A percentile compares a stretch with the other conserved stretches of the same genome.
phyloP scores from a whole-genome alignment of 2,797 vertebrate genomes.

The Ctenopoma kingsleyae region DNA sequence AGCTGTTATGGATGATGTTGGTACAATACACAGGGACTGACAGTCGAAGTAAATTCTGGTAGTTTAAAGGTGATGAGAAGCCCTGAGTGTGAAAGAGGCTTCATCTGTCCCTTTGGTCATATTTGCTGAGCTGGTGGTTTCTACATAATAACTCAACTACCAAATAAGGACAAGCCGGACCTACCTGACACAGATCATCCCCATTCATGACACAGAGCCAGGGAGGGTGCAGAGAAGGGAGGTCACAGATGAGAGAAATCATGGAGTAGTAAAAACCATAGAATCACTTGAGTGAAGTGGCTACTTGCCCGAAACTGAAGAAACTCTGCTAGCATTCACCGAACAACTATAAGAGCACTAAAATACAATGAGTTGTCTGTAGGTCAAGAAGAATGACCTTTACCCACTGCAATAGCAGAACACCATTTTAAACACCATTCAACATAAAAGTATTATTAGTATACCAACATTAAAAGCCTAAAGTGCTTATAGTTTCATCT shows the following conservation, averaged over 20 bases:
- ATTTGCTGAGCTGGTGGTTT: slow-evolving; percentile 76
- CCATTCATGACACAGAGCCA: slow-evolving; percentile 14
- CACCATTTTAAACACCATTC: slow-evolving; percentile 16
- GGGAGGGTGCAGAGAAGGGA: neutral
- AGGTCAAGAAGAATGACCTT: slow-evolving; percentile 15
- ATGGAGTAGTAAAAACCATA: slow-evolving; percentile 22
- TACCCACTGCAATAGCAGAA: slow-evolving; percentile 6
- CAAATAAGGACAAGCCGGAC: slow-evolving; percentile 29
- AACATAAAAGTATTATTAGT: slow-evolving; percentile 30
- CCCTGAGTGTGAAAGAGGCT: slow-evolving; percentile 56
- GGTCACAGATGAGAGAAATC: slow-evolving; percentile 34
- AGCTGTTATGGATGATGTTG: slow-evolving; percentile 20
- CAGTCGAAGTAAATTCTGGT: slow-evolving; percentile 60
- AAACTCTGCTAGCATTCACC: slow-evolving; percentile 11
- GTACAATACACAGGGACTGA: slow-evolving; percentile 31
- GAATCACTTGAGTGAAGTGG: slow-evolving; percentile 43
- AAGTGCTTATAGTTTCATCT: slow-evolving; percentile 1
- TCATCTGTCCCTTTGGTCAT: slow-evolving; percentile 67
- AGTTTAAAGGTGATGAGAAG: slow-evolving; percentile 67
- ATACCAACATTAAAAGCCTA: slow-evolving; percentile 22
- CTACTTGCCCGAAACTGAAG: slow-evolving; percentile 24
- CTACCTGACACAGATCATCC: slow-evolving; percentile 64
- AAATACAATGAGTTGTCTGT: slow-evolving; percentile 7
- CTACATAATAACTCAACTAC: slow-evolving; percentile 68
- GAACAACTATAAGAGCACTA: neutral